Evolutionary conservation across 1,140 invertebrate species (phyloP).

Genomic region (Orius insidiosus): DNA sequence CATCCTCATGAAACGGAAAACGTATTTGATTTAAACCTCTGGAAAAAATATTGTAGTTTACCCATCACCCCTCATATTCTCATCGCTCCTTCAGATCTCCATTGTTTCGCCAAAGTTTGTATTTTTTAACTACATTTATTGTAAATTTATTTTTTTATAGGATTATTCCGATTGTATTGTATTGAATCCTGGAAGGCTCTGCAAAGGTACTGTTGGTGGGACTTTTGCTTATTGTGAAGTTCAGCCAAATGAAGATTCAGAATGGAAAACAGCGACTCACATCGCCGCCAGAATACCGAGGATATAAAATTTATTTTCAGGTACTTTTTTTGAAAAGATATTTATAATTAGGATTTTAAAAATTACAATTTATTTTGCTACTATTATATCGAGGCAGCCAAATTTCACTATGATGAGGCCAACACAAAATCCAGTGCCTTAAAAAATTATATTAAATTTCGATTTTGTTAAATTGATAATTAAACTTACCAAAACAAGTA

Average conservation of each 20-base stretch:
- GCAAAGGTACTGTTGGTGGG: conserved; percentile 42
- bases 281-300: conserved; percentile 18
- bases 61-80: conserved; percentile 60
- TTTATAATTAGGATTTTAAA: too few relatives aligned
- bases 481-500: too few relatives aligned
- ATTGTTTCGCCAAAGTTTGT: conserved; percentile 54
- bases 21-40: conserved; percentile 44
- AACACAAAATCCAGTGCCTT: too few relatives aligned
- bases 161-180: conserved; percentile 40
- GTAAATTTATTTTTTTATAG: neutral
- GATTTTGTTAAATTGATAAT: too few relatives aligned
- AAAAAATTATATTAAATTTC: too few relatives aligned
- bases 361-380: too few relatives aligned
- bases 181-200: conserved; percentile 66
- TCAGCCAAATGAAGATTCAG: conserved; percentile 18
- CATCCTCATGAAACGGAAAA: conserved; percentile 50
- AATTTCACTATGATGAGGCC: too few relatives aligned
- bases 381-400: too few relatives aligned
- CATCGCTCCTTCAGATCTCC: conserved; percentile 65
- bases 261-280: conserved; percentile 23
- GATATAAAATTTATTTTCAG: conserved; percentile 14
- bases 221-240: conserved; percentile 34
- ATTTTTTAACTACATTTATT: conserved; percentile 20
- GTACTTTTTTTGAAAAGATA: too few relatives aligned
- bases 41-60: conserved; percentile 45